phyloP scores from a whole-genome alignment of 2,113 vertebrate genomes.

The Leucopsar rothschildi region DNA sequence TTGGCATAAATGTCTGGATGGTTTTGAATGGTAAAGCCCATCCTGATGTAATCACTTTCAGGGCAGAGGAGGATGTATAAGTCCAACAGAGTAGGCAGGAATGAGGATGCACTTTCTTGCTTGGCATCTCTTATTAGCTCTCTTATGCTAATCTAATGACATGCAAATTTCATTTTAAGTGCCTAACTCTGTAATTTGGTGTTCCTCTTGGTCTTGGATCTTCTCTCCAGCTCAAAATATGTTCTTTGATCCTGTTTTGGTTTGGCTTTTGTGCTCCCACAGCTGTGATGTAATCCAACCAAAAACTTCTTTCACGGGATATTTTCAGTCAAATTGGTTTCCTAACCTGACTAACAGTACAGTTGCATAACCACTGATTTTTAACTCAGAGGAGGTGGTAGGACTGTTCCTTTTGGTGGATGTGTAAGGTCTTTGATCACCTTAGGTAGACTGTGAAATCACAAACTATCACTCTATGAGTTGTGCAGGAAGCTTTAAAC shows the following conservation, averaged over 20 bases:
- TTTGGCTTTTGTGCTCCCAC: background rate
- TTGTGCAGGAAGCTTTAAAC: background rate
- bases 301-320: background rate
- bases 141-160: background rate
- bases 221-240: background rate
- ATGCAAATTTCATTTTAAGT: background rate
- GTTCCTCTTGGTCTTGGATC: background rate
- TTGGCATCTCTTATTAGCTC: background rate
- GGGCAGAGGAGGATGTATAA: background rate
- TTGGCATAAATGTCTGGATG: background rate
- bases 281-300: background rate
- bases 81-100: background rate
- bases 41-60: background rate
- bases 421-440: background rate
- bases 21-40: background rate
- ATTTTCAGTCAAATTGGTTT: background rate
- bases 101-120: background rate
- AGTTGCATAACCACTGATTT: constrained; percentile 4
- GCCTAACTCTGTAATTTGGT: background rate
- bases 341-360: background rate
- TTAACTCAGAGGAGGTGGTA: background rate
- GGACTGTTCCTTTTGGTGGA: background rate
- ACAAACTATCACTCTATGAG: background rate
- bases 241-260: background rate
- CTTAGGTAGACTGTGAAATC: background rate